Conservation (phyloP, 2,888 invertebrate genomes). For the Odontomyia ornata region DNA sequence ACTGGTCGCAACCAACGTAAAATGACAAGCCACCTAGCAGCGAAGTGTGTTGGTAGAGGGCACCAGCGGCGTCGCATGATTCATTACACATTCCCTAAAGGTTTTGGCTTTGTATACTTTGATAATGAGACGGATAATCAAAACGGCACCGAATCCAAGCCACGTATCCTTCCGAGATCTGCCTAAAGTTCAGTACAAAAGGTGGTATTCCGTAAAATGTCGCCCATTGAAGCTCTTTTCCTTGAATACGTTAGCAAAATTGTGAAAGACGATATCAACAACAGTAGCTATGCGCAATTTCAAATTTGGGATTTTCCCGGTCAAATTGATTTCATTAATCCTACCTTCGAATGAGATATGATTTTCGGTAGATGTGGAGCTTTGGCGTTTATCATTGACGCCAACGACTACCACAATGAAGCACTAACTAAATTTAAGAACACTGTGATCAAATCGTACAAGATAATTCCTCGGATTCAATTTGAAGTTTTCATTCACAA, state of each 20-base stretch:
- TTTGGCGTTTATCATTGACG: slow-evolving; percentile 99
- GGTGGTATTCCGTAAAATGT: slow-evolving; percentile 99
- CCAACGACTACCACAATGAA: slow-evolving; percentile 98
- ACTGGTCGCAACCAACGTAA: too few species aligned
- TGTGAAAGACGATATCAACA: slow-evolving; percentile 97
- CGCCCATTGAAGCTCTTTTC: slow-evolving; percentile 98
- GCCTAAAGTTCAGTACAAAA: slow-evolving; percentile 99
- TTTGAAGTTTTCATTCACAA: slow-evolving; percentile 99
- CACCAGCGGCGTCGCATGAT: too few species aligned
- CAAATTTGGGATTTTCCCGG: too few species aligned
- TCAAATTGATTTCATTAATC: slow-evolving; percentile 97
- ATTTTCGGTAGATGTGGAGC: too few species aligned
- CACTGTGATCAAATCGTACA: slow-evolving; percentile 93
- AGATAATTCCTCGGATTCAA: slow-evolving; percentile 94
- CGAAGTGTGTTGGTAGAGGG: too few species aligned
- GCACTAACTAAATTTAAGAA: slow-evolving; percentile 91
- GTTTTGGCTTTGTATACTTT: slow-evolving; percentile 90
- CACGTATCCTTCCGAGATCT: slow-evolving; percentile 92
- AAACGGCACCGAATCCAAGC: too few species aligned
- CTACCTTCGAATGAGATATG: slow-evolving; percentile 93
- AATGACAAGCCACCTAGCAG: too few species aligned
- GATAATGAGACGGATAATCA: slow-evolving; percentile 81
- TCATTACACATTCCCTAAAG: slow-evolving; percentile 91
- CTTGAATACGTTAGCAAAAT: slow-evolving; percentile 98
- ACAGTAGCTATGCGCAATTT: too few species aligned